A percentile compares a stretch with the other conserved stretches of the same genome.
Conservation (phyloP, 2,888 invertebrate genomes). For the Spilosoma lubricipeda region DNA sequence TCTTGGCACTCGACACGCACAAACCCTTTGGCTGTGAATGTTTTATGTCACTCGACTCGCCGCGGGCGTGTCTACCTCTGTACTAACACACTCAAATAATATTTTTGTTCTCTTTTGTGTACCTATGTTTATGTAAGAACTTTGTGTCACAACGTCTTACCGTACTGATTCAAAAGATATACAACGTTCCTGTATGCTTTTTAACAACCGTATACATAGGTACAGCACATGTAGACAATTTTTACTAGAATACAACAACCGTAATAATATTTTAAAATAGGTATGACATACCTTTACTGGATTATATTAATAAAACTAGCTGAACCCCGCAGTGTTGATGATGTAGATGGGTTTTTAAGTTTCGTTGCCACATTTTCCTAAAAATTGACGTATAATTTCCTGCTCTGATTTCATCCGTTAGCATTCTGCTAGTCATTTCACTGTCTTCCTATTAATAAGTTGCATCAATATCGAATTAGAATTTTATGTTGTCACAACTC, state of each 20-base stretch:
- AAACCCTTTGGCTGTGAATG: slow-evolving; percentile 64
- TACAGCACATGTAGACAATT: neutral
- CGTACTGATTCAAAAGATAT: slow-evolving; percentile 24
- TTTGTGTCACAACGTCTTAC: slow-evolving; percentile 44
- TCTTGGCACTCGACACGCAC: slow-evolving; percentile 63
- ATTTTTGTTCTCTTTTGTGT: slow-evolving; percentile 39
- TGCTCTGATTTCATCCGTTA: neutral
- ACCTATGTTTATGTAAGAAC: slow-evolving; percentile 49
- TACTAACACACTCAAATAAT: slow-evolving; percentile 32
- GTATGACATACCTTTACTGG: neutral
- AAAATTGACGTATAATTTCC: neutral
- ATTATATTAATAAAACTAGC: neutral
- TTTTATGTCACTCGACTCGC: slow-evolving; percentile 52
- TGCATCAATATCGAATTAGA: neutral
- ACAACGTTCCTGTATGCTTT: neutral
- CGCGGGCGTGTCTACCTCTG: slow-evolving; percentile 53
- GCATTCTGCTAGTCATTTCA: neutral
- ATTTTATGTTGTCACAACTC: neutral
- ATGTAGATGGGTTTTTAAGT: neutral
- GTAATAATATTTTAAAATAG: neutral
- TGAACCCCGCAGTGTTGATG: no score
- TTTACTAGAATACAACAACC: neutral
- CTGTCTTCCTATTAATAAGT: neutral
- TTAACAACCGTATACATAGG: neutral
- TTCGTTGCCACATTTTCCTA: neutral